phyloP scores from a whole-genome alignment of 2,888 invertebrate genomes.

The Lasioglossum vierecki region DNA sequence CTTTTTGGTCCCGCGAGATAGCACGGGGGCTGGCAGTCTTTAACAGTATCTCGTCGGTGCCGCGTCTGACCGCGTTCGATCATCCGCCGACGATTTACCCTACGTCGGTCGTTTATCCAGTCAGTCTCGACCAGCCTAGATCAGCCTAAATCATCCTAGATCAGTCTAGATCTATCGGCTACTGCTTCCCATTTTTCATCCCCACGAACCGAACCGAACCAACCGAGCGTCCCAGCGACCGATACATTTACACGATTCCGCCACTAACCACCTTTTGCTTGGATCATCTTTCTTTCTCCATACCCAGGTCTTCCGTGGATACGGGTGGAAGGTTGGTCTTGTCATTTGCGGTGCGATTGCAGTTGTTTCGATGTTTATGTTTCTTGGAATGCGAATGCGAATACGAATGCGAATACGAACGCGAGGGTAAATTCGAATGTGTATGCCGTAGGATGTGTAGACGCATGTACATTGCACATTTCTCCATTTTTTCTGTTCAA shows the following conservation, averaged over 20 bases:
- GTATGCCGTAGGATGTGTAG: not conserved
- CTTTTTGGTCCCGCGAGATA: too few relatives aligned
- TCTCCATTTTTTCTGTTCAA: not conserved
- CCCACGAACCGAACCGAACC: constrained; percentile 2
- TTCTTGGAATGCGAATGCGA: constrained; percentile 45
- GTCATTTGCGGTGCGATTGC: constrained; percentile 81
- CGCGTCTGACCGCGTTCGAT: not conserved
- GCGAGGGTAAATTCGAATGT: not conserved
- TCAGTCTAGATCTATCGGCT: not conserved
- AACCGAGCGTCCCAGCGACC: constrained; percentile 1
- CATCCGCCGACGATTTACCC: not conserved
- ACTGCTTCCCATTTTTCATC: not conserved
- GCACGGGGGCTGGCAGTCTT: too few relatives aligned
- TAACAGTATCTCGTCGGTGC: too few relatives aligned
- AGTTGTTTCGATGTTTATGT: constrained; percentile 65
- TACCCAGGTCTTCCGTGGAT: constrained; percentile 87
- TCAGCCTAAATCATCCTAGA: not conserved
- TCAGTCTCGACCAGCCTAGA: not conserved
- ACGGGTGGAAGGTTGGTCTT: constrained; percentile 88
- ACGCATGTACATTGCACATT: not conserved
- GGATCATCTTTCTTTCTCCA: constrained; percentile 75
- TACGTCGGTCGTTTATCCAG: not conserved
- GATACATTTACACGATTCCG: constrained; percentile 20
- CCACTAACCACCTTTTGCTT: constrained; percentile 72
- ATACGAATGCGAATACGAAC: constrained; percentile 29